Evolutionary conservation across 2,113 vertebrate species (phyloP).

Genomic region (Phodopus roborovskii): DNA sequence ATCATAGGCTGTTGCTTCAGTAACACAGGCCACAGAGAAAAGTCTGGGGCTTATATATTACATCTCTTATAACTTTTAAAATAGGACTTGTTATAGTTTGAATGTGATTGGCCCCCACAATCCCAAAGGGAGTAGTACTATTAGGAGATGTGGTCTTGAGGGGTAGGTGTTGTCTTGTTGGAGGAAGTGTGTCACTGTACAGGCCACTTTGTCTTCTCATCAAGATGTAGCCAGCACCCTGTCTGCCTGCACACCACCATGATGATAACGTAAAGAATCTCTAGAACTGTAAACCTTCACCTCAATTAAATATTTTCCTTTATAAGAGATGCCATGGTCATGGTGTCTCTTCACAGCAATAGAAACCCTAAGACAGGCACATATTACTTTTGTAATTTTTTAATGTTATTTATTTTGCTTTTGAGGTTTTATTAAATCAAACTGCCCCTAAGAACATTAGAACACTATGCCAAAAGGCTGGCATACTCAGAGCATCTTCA

Average conservation of each 20-base stretch:
- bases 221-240: background rate
- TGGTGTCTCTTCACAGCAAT: background rate
- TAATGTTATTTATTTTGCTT: background rate
- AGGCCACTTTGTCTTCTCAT: background rate
- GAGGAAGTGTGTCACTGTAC: background rate
- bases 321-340: background rate
- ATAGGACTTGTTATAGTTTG: background rate
- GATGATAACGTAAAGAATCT: background rate
- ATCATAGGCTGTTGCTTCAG: background rate
- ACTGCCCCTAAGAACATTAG: background rate
- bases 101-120: background rate
- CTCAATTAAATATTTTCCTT: background rate
- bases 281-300: background rate
- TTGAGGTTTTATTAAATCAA: background rate
- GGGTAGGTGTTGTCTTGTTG: background rate
- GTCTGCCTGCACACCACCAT: background rate
- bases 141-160: background rate
- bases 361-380: background rate
- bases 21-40: constrained; percentile 6
- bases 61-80: background rate
- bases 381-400: constrained; percentile 27
- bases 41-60: background rate
- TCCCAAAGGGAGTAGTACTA: background rate
- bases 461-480: background rate
- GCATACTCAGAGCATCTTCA: background rate